Evolutionary conservation across 1,140 invertebrate species (phyloP).

Genomic region (Camponotus vicinus): DNA sequence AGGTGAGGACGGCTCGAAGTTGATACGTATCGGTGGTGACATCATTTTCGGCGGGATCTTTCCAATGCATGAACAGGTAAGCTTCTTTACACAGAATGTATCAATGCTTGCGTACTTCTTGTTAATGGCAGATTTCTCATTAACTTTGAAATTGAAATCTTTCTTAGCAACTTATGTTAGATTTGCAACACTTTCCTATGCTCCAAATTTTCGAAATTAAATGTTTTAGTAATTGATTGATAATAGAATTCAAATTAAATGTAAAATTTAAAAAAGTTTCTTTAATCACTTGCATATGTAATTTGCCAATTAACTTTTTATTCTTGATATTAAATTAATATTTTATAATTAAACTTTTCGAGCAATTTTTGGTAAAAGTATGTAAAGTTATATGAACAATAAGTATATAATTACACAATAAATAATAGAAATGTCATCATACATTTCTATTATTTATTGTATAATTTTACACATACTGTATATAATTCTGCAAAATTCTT

Average conservation of each 20-base stretch:
- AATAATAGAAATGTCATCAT: neutral
- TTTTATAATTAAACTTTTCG: neutral
- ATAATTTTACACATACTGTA: too few species aligned
- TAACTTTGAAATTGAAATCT: neutral
- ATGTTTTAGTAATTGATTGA: neutral
- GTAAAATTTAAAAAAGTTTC: neutral
- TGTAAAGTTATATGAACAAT: neutral
- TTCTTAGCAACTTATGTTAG: neutral
- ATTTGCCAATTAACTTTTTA: neutral
- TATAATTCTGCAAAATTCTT: too few species aligned
- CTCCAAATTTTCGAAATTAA: neutral
- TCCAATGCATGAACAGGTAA: slow-evolving; percentile 90
- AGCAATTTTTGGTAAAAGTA: neutral
- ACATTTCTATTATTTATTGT: too few species aligned
- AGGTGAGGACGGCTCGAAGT: slow-evolving; percentile 80
- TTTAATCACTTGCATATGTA: neutral
- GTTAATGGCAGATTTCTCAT: neutral
- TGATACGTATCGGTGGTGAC: slow-evolving; percentile 88
- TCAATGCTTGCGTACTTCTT: neutral
- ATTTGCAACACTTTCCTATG: neutral
- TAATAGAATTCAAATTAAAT: neutral
- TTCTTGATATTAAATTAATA: neutral
- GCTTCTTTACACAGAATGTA: slow-evolving; percentile 9
- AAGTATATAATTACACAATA: neutral
- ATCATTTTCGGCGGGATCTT: slow-evolving; percentile 91